Base-by-base conservation (phyloP, 2,113 vertebrate species). In the Bos taurus region DNA sequence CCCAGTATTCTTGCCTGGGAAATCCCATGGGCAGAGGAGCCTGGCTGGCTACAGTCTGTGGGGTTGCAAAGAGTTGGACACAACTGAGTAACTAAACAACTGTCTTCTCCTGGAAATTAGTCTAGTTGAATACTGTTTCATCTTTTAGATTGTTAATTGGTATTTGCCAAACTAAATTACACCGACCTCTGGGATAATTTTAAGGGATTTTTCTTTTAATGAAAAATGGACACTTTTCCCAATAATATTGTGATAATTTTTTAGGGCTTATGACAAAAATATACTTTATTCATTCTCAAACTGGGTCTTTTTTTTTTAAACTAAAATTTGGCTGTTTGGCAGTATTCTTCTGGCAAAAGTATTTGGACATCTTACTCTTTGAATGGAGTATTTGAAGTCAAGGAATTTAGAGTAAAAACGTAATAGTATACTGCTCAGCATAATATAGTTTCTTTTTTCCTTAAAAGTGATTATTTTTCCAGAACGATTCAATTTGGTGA, bases 111-210 rank as follows among this genome's bases (percentile, higher is more conserved):
- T 92, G 62, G 92, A 94, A 90, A 64, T 52, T 95, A 57, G 88
- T 92, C 50, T 60, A 56, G 8, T 28, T 57, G 33, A 91, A 21
- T 28, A n/a, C 71, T 87, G 80, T 48, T 97, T 97, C n/a, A 88
- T 90, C 48, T 92, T 87, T 93, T 64, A 86, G 36, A 87, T 92
- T 15, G 71, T 85, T 82, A 88, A 92, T 23, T 57, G 26, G 17
- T 90, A 54, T 93, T 95, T 94, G 64, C 71, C 64, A 94, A 96
- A 89, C 82, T 85, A 95, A 97, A n/a, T 90, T 62, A 86, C 2
- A 50, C 59, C 36, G 11, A 96, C 16, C 30, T 59, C 85, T 92
- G 88, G 67, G n/a, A 59, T 95, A 88, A 95, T 88, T 77, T 97
- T 81, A 95, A 94, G 92, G 67, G 30, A 89, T 19, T 96, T 92